Conservation (phyloP, 2,888 invertebrate species). For the Aphidius colemani region DNA sequence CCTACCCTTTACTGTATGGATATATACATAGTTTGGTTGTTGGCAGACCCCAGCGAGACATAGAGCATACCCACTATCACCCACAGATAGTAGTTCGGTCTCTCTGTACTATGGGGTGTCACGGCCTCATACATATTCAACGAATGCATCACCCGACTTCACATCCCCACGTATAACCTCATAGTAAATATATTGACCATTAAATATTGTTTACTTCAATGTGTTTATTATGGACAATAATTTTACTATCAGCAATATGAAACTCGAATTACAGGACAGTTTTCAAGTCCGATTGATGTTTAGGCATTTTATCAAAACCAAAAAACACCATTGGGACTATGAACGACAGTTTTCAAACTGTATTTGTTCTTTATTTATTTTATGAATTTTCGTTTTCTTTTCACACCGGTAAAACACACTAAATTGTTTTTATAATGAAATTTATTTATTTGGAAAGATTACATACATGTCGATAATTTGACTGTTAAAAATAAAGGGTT, state of each 20-base stretch:
- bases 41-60: slow-evolving; percentile 53
- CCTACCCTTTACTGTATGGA: slow-evolving; percentile 8
- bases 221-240: slow-evolving; percentile 50
- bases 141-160: slow-evolving; percentile 65
- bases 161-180: slow-evolving; percentile 20
- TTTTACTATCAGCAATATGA: slow-evolving; percentile 42
- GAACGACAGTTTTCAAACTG: background rate
- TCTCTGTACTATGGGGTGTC: slow-evolving; percentile 57
- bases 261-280: slow-evolving; percentile 58
- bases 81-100: slow-evolving; percentile 58
- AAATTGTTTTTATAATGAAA: too few species aligned
- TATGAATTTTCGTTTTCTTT: too few species aligned
- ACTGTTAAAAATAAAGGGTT: slow-evolving; percentile 20
- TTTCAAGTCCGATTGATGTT: slow-evolving; percentile 59
- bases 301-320: slow-evolving; percentile 54
- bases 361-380: too few species aligned
- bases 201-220: slow-evolving; percentile 35
- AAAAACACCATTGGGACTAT: slow-evolving; percentile 43
- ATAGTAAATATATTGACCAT: slow-evolving; percentile 54
- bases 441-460: too few species aligned
- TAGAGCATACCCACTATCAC: slow-evolving; percentile 58
- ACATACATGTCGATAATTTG: slow-evolving; percentile 37
- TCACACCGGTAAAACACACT: too few species aligned
- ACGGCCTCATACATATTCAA: slow-evolving; percentile 70
- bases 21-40: slow-evolving; percentile 29